Base-by-base conservation (phyloP, 2,888 invertebrate species). In the Mayetiola destructor region DNA sequence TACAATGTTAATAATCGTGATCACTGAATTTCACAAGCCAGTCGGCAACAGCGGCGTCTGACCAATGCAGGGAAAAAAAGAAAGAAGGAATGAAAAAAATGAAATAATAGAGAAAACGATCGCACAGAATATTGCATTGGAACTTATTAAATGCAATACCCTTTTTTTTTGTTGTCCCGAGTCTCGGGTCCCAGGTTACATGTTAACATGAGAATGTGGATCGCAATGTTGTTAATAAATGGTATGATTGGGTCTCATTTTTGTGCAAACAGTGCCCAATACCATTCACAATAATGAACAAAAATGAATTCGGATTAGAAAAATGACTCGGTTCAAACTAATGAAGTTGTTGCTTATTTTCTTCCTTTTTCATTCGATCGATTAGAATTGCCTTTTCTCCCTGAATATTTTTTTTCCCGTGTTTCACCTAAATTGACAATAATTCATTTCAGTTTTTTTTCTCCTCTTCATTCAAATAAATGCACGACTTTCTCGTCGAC, bases 141-240 rank as follows among this genome's bases (percentile, higher is more conserved):
- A 48, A 48, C 48, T 27, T 48, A 48, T 48, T 48, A 48, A 27
- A 23, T 48, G 5, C 27, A 48, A 48, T 27, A 48, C 27, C 48
- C 27, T 48, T 48, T 48, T n/a, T n/a, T n/a, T 48, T 48, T 48
- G 48, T 48, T 48, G 23, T 48, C 29, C 27, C 48, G n/a, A n/a
- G n/a, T n/a, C n/a, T n/a, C n/a, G n/a, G n/a, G n/a, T n/a, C n/a
- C n/a, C n/a, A n/a, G n/a, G n/a, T n/a, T n/a, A 48, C 29, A 48
- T 48, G n/a, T 27, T 14, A 48, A 48, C 48, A 48, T 48, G 27
- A 27, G 27, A 48, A 48, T 48, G 6, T 27, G 27, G n/a, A 27
- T n/a, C 27, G 48, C 48, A 48, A n/a, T 27, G 48, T 48, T n/a
- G 48, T 48, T 27, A 48, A 48, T 48, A 27, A 27, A 48, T 27